Evolutionary conservation across 2,113 vertebrate species (phyloP).

Genomic region (Ploceus nigricollis): DNA sequence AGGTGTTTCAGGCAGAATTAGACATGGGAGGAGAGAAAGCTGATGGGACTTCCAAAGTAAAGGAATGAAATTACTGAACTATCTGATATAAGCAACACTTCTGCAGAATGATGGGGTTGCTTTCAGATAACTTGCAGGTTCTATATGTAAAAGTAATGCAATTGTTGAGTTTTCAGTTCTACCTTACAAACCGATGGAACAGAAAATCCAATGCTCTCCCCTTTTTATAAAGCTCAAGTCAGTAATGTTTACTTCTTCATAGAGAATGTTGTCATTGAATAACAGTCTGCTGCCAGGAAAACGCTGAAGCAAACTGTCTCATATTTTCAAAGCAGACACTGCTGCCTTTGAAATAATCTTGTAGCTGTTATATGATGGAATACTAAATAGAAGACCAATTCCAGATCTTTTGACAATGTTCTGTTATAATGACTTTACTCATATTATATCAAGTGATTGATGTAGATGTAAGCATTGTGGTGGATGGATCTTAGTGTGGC

Average conservation of each 20-base stretch:
- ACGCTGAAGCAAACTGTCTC: constrained; percentile 44
- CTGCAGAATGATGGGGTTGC: background rate
- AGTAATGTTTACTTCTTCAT: background rate
- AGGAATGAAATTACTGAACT: background rate
- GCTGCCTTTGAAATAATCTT: constrained; percentile 52
- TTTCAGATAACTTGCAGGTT: background rate
- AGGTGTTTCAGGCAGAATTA: background rate
- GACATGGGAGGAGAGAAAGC: background rate
- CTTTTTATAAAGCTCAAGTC: background rate
- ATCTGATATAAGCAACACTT: background rate
- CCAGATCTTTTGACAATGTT: constrained; percentile 39
- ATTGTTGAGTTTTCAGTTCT: background rate
- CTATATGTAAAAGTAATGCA: background rate
- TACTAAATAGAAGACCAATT: constrained; percentile 47
- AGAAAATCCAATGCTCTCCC: background rate
- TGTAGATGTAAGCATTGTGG: constrained; percentile 45
- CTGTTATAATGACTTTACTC: constrained; percentile 38
- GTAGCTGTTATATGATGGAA: constrained; percentile 20
- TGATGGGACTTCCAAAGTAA: background rate
- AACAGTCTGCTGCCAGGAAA: background rate
- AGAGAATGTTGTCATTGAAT: background rate
- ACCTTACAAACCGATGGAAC: background rate
- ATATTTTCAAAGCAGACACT: constrained; percentile 30
- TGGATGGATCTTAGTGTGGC: constrained; percentile 31
- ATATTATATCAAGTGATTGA: constrained; percentile 56